A percentile compares a stretch with the other conserved stretches of the same genome.
These are phyloP conservation scores for Lasioglossum morio DNA, from an alignment of 2,888 invertebrate species.

Conservation along the genomic window DNA sequence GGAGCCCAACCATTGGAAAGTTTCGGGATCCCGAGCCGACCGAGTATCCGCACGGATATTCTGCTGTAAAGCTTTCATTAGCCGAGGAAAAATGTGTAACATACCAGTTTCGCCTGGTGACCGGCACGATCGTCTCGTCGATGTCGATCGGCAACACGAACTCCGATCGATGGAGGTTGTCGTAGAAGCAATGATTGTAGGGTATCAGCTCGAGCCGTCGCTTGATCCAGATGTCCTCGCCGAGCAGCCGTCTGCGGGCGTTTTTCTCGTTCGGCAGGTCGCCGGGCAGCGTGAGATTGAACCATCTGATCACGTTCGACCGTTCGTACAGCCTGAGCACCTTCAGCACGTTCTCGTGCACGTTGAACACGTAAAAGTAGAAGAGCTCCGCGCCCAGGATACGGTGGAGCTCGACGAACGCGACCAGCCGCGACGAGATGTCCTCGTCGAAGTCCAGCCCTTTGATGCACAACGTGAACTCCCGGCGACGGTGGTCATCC, in stretches of 20 bases:
- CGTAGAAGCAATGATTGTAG: slow-evolving; percentile 92
- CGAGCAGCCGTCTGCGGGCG: slow-evolving; percentile 82
- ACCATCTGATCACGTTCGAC: slow-evolving; percentile 80
- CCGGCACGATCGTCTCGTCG: slow-evolving; percentile 91
- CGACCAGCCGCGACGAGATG: slow-evolving; percentile 87
- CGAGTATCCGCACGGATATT: not conserved
- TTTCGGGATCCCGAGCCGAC: not conserved
- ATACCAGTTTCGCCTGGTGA: slow-evolving; percentile 86
- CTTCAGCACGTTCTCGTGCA: slow-evolving; percentile 86
- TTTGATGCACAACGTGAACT: slow-evolving; percentile 90
- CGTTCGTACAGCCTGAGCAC: slow-evolving; percentile 87
- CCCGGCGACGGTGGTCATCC: slow-evolving; percentile 67
- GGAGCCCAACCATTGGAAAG: too few relatives aligned
- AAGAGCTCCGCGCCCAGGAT: slow-evolving; percentile 89
- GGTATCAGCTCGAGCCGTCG: slow-evolving; percentile 90
- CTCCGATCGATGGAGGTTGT: slow-evolving; percentile 88
- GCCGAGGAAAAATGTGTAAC: not conserved
- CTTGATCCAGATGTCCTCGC: slow-evolving; percentile 88
- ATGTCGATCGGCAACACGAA: slow-evolving; percentile 90
- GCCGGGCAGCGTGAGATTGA: slow-evolving; percentile 80
- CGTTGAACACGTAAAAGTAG: slow-evolving; percentile 88
- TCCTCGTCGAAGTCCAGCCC: slow-evolving; percentile 89
- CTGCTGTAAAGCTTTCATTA: not conserved
- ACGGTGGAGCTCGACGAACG: slow-evolving; percentile 90
- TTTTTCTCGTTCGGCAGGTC: slow-evolving; percentile 84